These are phyloP conservation scores for Drosophila seguyi DNA, from an alignment of 1,140 invertebrate species.

Conservation along the genomic window DNA sequence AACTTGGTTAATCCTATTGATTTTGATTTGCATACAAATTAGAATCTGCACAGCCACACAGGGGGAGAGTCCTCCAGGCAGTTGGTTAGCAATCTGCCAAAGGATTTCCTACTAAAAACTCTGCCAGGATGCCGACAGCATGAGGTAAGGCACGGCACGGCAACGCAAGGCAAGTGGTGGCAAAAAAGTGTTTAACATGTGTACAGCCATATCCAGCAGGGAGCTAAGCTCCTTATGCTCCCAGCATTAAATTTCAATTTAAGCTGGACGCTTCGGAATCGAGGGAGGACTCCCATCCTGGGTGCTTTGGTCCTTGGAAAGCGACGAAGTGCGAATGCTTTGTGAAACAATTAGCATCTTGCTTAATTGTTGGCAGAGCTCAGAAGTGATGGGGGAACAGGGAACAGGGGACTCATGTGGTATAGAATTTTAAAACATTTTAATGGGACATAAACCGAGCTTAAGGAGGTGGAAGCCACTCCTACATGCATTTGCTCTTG, in stretches of 20 bases:
- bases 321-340: conserved; percentile 80
- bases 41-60: conserved; percentile 56
- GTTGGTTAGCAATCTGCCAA: conserved; percentile 63
- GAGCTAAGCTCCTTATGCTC: conserved; percentile 57
- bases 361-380: conserved; percentile 64
- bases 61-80: conserved; percentile 15
- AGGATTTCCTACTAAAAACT: conserved; percentile 68
- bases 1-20: conserved; percentile 82
- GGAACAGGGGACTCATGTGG: conserved; percentile 21
- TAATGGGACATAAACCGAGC: conserved; percentile 77
- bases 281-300: not conserved
- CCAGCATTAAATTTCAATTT: conserved; percentile 80
- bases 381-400: not conserved
- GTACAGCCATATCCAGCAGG: conserved; percentile 64
- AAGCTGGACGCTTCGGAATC: conserved; percentile 58
- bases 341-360: conserved; percentile 79
- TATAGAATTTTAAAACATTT: conserved; percentile 69
- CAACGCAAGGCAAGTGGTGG: conserved; percentile 18
- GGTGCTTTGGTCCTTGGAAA: conserved; percentile 48
- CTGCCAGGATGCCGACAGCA: conserved; percentile 17
- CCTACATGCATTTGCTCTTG: conserved; percentile 14
- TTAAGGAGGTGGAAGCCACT: conserved; percentile 9
- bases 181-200: conserved; percentile 80
- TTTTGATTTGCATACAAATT: conserved; percentile 84
- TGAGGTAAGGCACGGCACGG: conserved; percentile 13